Evolutionary conservation across 1,140 invertebrate species (phyloP).

Genomic region (Xylocopa sonorina): DNA sequence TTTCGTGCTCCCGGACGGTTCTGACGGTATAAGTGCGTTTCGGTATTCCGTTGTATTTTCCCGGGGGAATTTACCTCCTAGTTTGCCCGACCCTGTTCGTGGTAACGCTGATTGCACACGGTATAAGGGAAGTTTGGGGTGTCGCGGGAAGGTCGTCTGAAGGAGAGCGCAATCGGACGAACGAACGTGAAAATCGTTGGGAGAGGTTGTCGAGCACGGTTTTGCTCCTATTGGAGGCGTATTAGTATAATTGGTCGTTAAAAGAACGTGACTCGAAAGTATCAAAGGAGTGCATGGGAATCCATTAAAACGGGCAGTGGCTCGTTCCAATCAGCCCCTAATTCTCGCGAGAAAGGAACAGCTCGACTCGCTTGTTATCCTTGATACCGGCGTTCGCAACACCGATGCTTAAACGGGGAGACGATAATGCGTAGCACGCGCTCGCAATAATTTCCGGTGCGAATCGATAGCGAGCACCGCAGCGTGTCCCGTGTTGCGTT

Average conservation of each 20-base stretch:
- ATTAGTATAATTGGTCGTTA: too few species aligned
- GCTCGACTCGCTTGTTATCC: background rate
- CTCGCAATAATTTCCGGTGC: constrained; percentile 46
- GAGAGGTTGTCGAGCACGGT: background rate
- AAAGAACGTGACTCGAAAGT: constrained; percentile 15
- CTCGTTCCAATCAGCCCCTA: background rate
- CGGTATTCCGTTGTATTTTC: constrained; percentile 1
- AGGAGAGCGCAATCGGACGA: background rate
- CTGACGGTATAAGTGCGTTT: background rate
- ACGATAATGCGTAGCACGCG: constrained; percentile 15
- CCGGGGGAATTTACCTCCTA: background rate
- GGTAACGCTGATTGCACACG: constrained; percentile 7
- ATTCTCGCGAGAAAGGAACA: background rate
- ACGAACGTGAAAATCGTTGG: too few species aligned
- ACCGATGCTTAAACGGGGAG: background rate
- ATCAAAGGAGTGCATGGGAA: too few species aligned
- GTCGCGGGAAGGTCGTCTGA: background rate
- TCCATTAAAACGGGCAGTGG: background rate
- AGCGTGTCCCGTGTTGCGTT: constrained; percentile 25
- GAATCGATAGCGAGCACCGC: constrained; percentile 54
- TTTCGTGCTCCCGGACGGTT: background rate
- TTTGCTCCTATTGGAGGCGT: background rate
- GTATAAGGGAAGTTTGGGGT: background rate
- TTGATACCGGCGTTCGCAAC: background rate
- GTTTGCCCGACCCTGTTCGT: background rate